Evolutionary conservation across 2,888 invertebrate species (phyloP), one percentile per base, ranked within the genome.

Genomic region (Brenthis ino): DNA sequence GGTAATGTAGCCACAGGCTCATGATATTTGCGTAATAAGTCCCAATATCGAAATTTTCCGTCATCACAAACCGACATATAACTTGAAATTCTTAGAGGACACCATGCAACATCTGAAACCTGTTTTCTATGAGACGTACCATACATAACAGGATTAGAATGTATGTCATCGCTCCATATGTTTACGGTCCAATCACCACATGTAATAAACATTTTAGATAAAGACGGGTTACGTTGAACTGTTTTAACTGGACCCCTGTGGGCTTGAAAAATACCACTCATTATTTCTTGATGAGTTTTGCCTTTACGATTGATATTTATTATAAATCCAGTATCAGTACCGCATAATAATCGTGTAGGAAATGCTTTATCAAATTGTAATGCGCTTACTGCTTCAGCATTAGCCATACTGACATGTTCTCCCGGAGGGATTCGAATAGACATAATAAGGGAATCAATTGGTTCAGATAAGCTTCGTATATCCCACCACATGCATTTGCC

Each of bases 1-100:
- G 95, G 95, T 3, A 96, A 90, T 65, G 94, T 93, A 24, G 94
- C 85, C 43, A 95, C 93, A 3, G 97, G 96, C 55, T 94, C 93
- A 67, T 94, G 94, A 72, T 96, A 95, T 80, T 95, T 95, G 72
- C 96, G 94, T 47, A 97, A 85, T 33, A 97, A 86, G 86, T 97
- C 97, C 97, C 97, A 97, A 55, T 95, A 95, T 75, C 96, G 95
- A 54, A 97, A 85, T 14, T 94, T 94, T 0, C 97, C 97, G 77
- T 96, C 95, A 13, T 65, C 75, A 16, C 81, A 76, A 2, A 85
- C 80, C 1, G 84, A 74, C 85, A 87, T 85, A 67, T 83, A 87
- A 60, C 82, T 77, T 11, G 87, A 87, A 53, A 94, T 93, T 75
- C 83, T 80, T 16, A 81, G 76, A 12, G 86, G 86, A 14, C 84